Evolutionary conservation across 2,888 invertebrate genomes (phyloP), one percentile per base, ranked within the genome.

Genomic region (Nineta flava): DNA sequence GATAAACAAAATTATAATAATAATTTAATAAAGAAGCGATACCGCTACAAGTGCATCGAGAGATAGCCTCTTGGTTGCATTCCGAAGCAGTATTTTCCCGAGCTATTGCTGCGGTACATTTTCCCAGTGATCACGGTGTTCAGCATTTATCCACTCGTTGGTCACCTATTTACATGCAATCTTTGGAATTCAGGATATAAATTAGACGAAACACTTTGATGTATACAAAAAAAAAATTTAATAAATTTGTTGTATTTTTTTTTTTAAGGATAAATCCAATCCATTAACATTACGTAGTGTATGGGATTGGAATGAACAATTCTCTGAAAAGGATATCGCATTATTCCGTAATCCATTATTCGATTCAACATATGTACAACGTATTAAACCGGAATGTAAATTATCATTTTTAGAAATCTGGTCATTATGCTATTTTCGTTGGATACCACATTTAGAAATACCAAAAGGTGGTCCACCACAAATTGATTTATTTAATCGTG

Each of bases 241-340:
- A 3, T 35, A 13, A 4, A 38, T 38, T 38, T 38, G 1, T 38
- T 13, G n/a, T 26, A 3, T 26, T 26, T 26, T 26, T 26, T 26
- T 19, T 19, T 19, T 26, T 6, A 5, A 73, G 72, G 72, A 72
- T 54, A 61, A 63, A 12, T 64, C 60, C 43, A 68, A 65, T 51
- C 69, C 71, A 2, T 40, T 87, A 49, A 72, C 80, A 10, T 67
- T 83, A 44, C 73, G 88, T 5, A 84, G 87, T 4, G 81, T 87
- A 2, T 94, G 93, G 93, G 87, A 91, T 61, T 93, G 92, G 92
- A 76, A 79, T 51, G 83, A 87, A 60, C 92, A 92, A 65, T 91
- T 91, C 62, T 73, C 76, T 1, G 84, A 87, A 46, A 80, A 81
- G 51, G 91, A 93, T 61, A 81, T 83, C 51, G 72, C 80, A 3